Conservation (phyloP, 2,797 vertebrate species). For the Phrynocephalus guinanensis region DNA sequence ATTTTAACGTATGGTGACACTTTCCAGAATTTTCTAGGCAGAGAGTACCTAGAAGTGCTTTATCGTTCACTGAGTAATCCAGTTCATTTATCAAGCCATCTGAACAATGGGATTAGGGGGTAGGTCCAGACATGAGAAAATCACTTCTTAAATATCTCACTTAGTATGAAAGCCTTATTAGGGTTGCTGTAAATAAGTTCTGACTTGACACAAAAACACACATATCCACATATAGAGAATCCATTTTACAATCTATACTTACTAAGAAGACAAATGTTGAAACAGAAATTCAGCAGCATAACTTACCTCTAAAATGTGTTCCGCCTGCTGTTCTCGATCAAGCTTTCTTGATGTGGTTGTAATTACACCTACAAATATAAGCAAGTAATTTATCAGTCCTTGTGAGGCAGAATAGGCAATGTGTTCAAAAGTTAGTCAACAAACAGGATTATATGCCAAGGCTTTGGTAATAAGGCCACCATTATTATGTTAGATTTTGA, state of each 20-base stretch:
- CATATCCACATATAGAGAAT: background rate
- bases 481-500: slow-evolving; percentile 12
- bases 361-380: slow-evolving; percentile 87
- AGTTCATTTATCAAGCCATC: too few species aligned
- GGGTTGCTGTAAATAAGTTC: too few species aligned
- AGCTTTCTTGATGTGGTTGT: slow-evolving; percentile 94
- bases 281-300: slow-evolving; percentile 48
- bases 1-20: too few species aligned
- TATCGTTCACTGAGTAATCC: too few species aligned
- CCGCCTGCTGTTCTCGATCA: slow-evolving; percentile 94
- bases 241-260: background rate
- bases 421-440: slow-evolving; percentile 24
- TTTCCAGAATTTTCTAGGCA: too few species aligned
- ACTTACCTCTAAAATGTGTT: slow-evolving; percentile 96
- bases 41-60: too few species aligned
- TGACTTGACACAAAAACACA: too few species aligned
- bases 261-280: background rate
- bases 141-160: too few species aligned
- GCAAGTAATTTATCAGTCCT: slow-evolving; percentile 53
- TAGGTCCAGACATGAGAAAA: too few species aligned
- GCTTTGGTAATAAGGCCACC: slow-evolving; percentile 10
- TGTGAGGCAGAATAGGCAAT: slow-evolving; percentile 24
- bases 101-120: too few species aligned
- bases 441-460: background rate
- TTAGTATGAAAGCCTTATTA: too few species aligned